phyloP scores from a whole-genome alignment of 92 coral and sea anemone species.

The Epizoanthus scotinus region DNA sequence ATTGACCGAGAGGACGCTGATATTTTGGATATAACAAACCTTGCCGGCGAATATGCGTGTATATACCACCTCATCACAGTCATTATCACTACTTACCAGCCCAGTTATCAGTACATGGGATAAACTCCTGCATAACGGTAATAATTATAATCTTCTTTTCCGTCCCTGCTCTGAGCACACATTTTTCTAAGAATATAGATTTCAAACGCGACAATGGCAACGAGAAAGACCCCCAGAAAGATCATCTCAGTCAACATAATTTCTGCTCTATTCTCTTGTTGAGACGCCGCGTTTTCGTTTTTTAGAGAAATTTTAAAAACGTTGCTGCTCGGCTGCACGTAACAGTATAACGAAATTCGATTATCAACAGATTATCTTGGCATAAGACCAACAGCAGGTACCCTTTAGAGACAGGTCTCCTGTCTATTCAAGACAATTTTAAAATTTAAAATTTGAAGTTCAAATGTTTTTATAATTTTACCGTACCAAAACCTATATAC shows the following conservation, averaged over 20 bases:
- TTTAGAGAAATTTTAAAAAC: background rate
- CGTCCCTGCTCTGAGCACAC: background rate
- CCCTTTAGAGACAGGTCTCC: background rate
- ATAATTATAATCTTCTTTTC: background rate
- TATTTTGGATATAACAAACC: too few relatives aligned
- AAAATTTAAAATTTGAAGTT: too few relatives aligned
- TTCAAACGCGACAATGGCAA: constrained; percentile 13
- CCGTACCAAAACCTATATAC: too few relatives aligned
- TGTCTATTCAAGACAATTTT: background rate
- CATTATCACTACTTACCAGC: background rate
- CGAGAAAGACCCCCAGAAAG: constrained; percentile 20
- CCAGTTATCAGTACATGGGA: constrained; percentile 13
- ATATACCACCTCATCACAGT: too few relatives aligned
- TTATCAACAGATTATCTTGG: background rate
- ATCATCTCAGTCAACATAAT: constrained; percentile 23
- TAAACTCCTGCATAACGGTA: constrained; percentile 17
- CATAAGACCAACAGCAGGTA: constrained; percentile 27
- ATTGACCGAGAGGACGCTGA: too few relatives aligned
- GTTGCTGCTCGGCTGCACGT: background rate
- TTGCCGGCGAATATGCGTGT: too few relatives aligned
- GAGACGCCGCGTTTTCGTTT: background rate
- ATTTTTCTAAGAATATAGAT: constrained; percentile 7
- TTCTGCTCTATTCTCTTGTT: background rate
- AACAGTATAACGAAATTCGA: background rate
- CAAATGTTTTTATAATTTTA: too few relatives aligned